A percentile compares a stretch with the other conserved stretches of the same genome.
Conservation (phyloP, 1,140 invertebrate genomes). For the Pteromalus puparum region DNA sequence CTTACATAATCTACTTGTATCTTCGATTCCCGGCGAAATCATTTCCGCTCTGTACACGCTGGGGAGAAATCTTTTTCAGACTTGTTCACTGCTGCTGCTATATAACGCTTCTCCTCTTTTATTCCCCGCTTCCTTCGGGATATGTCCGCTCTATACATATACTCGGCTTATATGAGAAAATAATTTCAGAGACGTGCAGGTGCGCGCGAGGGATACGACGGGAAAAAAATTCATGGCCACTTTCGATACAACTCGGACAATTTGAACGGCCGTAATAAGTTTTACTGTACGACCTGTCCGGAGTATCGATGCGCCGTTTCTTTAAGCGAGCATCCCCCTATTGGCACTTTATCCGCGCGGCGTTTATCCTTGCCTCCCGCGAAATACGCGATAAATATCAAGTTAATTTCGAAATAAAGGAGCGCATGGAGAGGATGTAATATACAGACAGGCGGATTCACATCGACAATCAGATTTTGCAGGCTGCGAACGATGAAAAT, state of each 20-base stretch:
- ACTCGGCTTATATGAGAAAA: neutral
- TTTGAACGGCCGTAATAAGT: slow-evolving; percentile 1
- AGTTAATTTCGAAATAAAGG: neutral
- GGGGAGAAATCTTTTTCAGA: neutral
- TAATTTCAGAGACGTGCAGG: neutral
- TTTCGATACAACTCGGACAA: neutral
- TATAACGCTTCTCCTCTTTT: neutral
- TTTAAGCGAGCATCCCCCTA: neutral
- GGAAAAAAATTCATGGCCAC: neutral
- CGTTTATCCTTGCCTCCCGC: neutral
- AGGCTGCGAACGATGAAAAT: neutral
- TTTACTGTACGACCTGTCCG: neutral
- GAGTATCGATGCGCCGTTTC: neutral
- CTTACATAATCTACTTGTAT: slow-evolving; percentile 33
- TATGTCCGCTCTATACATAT: neutral
- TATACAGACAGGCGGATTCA: neutral
- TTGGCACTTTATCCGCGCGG: too few species aligned
- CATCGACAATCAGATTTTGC: neutral
- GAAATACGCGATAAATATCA: neutral
- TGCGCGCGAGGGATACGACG: neutral
- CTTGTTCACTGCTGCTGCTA: neutral
- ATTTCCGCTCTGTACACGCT: neutral
- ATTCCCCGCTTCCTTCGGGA: neutral
- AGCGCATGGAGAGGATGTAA: neutral
- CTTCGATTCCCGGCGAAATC: slow-evolving; percentile 18